Evolutionary conservation across 2,888 invertebrate species (phyloP).

Genomic region (Tiliacea citrago): DNA sequence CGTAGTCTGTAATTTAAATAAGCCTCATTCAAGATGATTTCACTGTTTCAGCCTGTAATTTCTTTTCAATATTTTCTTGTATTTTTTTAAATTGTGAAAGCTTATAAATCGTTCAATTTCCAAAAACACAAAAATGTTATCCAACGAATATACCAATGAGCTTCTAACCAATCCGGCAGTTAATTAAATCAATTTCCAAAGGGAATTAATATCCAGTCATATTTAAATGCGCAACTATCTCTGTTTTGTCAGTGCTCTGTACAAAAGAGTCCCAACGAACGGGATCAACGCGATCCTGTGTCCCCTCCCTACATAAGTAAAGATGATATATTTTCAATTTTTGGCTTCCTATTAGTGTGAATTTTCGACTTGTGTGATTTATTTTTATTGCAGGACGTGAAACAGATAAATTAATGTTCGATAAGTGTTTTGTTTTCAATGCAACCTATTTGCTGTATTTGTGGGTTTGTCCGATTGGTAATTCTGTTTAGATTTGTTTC

Average conservation of each 20-base stretch:
- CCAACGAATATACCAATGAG: constrained; percentile 36
- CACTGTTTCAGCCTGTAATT: background rate
- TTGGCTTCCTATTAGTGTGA: constrained; percentile 81
- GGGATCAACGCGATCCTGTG: constrained; percentile 74
- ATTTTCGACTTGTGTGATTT: constrained; percentile 83
- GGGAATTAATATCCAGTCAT: constrained; percentile 74
- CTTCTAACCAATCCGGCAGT: constrained; percentile 52
- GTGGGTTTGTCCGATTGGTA: background rate
- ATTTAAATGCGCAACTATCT: constrained; percentile 80
- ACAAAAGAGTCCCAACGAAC: constrained; percentile 78
- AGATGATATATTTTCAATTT: constrained; percentile 90
- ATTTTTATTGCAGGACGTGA: constrained; percentile 65
- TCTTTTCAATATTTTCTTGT: background rate
- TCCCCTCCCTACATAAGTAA: constrained; percentile 78
- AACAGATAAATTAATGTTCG: constrained; percentile 57
- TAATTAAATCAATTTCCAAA: constrained; percentile 75
- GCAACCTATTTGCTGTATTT: constrained; percentile 10
- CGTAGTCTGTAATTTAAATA: background rate
- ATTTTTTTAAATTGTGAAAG: background rate
- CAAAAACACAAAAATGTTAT: background rate
- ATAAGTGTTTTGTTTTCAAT: constrained; percentile 45
- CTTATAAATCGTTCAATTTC: background rate
- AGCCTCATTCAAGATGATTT: background rate
- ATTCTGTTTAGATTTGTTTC: background rate
- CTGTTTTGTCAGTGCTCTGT: constrained; percentile 85